Conservation (phyloP, 2,113 vertebrate genomes). For the Machaerirhynchus nigripectus region DNA sequence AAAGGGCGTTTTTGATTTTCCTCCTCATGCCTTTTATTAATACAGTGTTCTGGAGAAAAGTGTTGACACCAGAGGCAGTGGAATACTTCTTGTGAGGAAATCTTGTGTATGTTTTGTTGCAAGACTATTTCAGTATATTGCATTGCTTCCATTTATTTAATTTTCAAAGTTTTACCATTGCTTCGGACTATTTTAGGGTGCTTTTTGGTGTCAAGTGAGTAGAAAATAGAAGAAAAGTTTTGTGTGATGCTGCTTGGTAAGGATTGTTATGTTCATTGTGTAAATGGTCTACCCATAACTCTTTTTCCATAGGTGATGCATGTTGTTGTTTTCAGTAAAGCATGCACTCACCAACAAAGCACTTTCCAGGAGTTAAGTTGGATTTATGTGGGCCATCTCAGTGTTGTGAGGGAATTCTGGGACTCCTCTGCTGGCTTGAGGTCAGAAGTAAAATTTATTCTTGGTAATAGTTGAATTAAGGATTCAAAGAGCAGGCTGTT, state of each 20-base stretch:
- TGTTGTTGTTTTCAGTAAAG: not conserved
- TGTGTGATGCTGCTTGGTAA: not conserved
- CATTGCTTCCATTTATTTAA: not conserved
- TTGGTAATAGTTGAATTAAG: not conserved
- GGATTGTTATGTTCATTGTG: not conserved
- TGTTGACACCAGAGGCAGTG: not conserved
- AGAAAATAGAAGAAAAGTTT: not conserved
- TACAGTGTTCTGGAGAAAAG: not conserved
- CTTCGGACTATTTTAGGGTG: not conserved
- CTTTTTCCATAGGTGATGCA: not conserved
- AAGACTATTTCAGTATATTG: not conserved
- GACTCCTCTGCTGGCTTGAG: not conserved
- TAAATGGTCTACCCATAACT: not conserved
- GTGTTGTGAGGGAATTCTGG: not conserved
- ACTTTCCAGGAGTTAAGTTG: not conserved
- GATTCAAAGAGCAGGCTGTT: not conserved
- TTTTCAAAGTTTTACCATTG: not conserved
- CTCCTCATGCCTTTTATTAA: not conserved
- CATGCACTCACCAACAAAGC: not conserved
- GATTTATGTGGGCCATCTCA: not conserved
- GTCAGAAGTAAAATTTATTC: not conserved
- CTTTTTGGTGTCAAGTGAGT: not conserved
- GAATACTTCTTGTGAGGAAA: not conserved
- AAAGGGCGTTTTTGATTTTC: not conserved
- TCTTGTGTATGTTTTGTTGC: not conserved